Percentiles rank a stretch among this genome's conserved stretches.
phyloP scores from a whole-genome alignment of 2,888 invertebrate genomes.

The Chouioia cunea region DNA sequence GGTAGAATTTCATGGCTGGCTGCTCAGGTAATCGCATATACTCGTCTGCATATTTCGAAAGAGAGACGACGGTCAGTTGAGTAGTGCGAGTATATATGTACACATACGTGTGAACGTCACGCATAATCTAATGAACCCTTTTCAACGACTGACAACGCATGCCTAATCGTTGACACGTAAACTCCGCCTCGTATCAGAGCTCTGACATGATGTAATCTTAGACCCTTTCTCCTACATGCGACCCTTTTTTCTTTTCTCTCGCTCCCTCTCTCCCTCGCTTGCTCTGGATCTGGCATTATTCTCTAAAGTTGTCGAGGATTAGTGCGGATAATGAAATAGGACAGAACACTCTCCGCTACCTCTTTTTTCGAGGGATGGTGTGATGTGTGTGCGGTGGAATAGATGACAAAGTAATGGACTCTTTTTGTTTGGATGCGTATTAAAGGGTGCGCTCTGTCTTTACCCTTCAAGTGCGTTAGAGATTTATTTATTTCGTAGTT shows the following conservation, averaged over 20 bases:
- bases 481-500: no score
- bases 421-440: no score
- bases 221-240: slow-evolving; percentile 16
- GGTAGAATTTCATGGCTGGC: slow-evolving; percentile 35
- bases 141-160: slow-evolving; percentile 57
- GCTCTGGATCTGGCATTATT: slow-evolving; percentile 27
- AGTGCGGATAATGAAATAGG: slow-evolving; percentile 32
- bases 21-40: slow-evolving; percentile 26
- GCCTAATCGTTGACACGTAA: slow-evolving; percentile 57
- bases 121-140: slow-evolving; percentile 57
- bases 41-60: background rate
- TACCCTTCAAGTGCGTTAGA: no score
- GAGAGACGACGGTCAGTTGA: slow-evolving; percentile 5
- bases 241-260: slow-evolving; percentile 3
- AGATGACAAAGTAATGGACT: no score
- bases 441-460: no score
- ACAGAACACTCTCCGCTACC: no score
- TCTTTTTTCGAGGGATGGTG: no score
- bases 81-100: no score
- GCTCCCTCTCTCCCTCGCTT: slow-evolving; percentile 19
- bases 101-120: slow-evolving; percentile 13
- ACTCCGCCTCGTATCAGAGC: slow-evolving; percentile 46
- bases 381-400: no score
- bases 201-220: slow-evolving; percentile 46
- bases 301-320: slow-evolving; percentile 19